A percentile compares a stretch with the other conserved stretches of the same genome.
phyloP scores from a whole-genome alignment of 2,888 invertebrate species.

The Aphidius colemani region DNA sequence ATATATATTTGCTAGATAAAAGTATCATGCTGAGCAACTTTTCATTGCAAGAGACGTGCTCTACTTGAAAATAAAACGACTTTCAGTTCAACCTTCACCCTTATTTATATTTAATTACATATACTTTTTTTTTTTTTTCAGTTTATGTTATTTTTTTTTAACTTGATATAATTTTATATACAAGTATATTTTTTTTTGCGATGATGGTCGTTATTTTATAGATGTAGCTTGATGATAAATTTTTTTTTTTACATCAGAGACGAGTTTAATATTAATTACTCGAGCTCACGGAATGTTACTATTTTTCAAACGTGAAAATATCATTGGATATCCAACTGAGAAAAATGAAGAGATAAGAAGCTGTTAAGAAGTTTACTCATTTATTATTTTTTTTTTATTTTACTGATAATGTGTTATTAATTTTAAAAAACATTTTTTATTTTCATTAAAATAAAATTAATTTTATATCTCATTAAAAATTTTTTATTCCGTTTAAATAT shows the following conservation, averaged over 20 bases:
- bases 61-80: background rate
- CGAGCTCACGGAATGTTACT: background rate
- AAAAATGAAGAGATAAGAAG: too few species aligned
- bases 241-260: too few species aligned
- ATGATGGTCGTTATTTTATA: too few species aligned
- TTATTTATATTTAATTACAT: too few species aligned
- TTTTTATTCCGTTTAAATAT: too few species aligned
- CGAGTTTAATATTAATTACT: background rate
- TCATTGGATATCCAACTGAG: background rate
- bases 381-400: constrained; percentile 2
- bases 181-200: too few species aligned
- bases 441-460: background rate
- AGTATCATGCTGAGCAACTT: background rate
- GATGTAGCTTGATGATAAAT: too few species aligned
- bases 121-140: too few species aligned
- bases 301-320: constrained; percentile 5
- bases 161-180: too few species aligned
- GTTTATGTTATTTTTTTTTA: too few species aligned
- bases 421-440: background rate
- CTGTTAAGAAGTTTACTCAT: background rate
- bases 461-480: too few species aligned
- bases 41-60: background rate
- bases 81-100: too few species aligned
- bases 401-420: background rate
- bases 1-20: background rate